Evolutionary conservation across 2,888 invertebrate genomes (phyloP).

Genomic region (Allygus modestus): DNA sequence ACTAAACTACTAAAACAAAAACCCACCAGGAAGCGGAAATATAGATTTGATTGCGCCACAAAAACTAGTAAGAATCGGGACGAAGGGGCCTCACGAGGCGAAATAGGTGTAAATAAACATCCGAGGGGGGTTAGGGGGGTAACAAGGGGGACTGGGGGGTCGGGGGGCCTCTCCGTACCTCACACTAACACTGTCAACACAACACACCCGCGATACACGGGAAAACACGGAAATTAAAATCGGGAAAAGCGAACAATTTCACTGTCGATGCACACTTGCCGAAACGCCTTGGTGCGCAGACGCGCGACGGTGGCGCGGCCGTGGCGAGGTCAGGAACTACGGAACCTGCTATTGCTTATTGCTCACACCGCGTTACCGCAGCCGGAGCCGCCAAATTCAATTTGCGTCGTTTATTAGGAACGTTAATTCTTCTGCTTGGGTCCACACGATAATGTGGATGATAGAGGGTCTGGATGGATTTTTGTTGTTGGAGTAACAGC

Average conservation of each 20-base stretch:
- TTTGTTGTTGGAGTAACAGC: no score
- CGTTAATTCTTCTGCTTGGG: constrained; percentile 18
- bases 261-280: constrained; percentile 29
- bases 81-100: not conserved
- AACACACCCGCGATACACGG: not conserved
- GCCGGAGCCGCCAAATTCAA: constrained; percentile 22
- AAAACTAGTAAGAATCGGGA: constrained; percentile 15
- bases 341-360: not conserved
- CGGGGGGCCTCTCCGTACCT: not conserved
- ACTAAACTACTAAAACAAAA: not conserved
- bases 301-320: constrained; percentile 30
- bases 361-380: constrained; percentile 11
- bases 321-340: constrained; percentile 46
- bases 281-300: constrained; percentile 10
- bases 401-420: constrained; percentile 14
- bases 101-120: constrained; percentile 17
- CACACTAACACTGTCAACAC: constrained; percentile 24
- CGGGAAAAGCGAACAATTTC: constrained; percentile 43
- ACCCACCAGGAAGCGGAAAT: constrained; percentile 16
- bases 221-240: constrained; percentile 23
- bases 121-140: not conserved
- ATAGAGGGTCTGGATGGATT: not conserved
- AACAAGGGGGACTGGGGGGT: not conserved
- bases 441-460: not conserved
- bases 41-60: constrained; percentile 49